Evolutionary conservation across 2,113 vertebrate genomes (phyloP), one percentile per base, ranked within the genome.

Genomic region (Grus americana): DNA sequence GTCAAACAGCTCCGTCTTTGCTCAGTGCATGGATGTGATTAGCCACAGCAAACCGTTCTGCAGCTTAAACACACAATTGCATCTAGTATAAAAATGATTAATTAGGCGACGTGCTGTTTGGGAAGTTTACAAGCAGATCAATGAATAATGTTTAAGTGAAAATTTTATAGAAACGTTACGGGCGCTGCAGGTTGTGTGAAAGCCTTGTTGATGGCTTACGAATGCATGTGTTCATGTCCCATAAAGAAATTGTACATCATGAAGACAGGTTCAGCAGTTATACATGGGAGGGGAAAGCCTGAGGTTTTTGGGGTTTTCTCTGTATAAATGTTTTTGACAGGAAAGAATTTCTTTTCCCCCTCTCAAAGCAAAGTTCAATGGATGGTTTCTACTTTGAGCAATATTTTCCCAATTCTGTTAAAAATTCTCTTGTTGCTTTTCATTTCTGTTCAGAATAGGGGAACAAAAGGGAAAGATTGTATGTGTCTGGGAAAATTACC

Each of bases 1-100:
- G 95, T 95, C 91, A 93, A 73, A 93, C 89, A 95, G 71, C 88
- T 97, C 86, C 12, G 24, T 96, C 96, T 96, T 79, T 92, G 65
- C 94, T 92, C 32, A 5, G 86, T 92, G 91, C 95, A 95, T 96
- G 92, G 93, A 93, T 97, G 92, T 97, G 97, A 97, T 96, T 96
- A 96, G 91, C 72, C 62, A 54, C 82, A 89, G 95, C 80, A 94
- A 96, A 90, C 63, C 49, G 10, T 92, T 96, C 95, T 95, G 74
- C 90, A 96, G 90, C 96, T 96, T 97, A 97, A 96, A 94, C 92
- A 93, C 86, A 96, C 94, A 96, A 95, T 97, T 97, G 92, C 86
- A 96, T 95, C 92, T 86, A 95, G 88, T 86, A 94, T 96, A 97
- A 97, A 97, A 97, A 95, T 95, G 94, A 97, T 97, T 97, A 95